A percentile compares a stretch with the other conserved stretches of the same genome.
Evolutionary conservation across 2,113 vertebrate species (phyloP).

Genomic region (Oreotragus oreotragus): DNA sequence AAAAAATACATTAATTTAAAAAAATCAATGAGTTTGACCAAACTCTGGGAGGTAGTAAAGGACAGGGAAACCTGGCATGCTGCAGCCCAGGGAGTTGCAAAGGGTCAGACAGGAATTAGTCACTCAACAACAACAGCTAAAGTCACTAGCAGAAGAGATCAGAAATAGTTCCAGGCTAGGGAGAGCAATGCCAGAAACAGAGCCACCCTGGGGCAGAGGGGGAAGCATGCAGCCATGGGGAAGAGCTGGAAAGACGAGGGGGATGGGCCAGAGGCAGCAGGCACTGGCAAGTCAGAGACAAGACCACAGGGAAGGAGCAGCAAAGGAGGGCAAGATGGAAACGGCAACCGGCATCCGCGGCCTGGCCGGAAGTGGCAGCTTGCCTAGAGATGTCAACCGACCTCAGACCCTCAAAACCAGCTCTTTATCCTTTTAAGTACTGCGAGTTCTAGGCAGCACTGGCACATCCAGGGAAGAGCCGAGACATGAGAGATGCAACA

Average conservation of each 20-base stretch:
- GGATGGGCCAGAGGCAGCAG: not conserved
- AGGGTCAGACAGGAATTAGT: not conserved
- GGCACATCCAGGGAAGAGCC: conserved; percentile 39
- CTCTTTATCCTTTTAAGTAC: not conserved
- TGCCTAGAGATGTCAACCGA: too few species aligned
- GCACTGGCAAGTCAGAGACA: too few species aligned
- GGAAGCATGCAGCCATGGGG: too few species aligned
- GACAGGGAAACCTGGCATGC: not conserved
- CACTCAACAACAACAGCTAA: not conserved
- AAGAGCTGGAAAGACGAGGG: not conserved
- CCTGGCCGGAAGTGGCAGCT: fast-evolving
- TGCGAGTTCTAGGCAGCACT: not conserved
- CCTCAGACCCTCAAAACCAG: not conserved
- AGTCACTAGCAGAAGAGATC: not conserved
- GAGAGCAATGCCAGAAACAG: not conserved
- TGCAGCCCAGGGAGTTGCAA: not conserved
- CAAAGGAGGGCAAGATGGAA: too few species aligned
- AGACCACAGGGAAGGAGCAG: not conserved
- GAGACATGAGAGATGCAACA: conserved; percentile 67
- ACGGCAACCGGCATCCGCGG: fast-evolving
- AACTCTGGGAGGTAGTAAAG: not conserved
- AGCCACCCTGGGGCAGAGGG: not conserved
- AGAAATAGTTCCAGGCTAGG: not conserved
- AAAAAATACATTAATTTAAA: fast-evolving
- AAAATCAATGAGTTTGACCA: not conserved